A percentile compares a stretch with the other conserved stretches of the same genome.
Conservation (phyloP, 2,113 vertebrate species). For the Hassar affinis region DNA sequence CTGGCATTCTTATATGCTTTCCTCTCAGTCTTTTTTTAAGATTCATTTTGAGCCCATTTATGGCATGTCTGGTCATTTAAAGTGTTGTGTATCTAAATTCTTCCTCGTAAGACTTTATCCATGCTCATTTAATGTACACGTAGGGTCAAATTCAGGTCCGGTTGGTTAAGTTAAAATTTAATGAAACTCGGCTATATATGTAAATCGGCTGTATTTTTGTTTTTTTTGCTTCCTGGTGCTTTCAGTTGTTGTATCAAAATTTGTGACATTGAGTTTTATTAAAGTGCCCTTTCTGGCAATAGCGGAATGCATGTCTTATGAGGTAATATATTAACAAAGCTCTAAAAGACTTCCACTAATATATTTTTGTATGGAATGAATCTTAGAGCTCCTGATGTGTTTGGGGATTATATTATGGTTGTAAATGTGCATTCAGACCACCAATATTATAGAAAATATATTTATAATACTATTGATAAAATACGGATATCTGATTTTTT, state of each 20-base stretch:
- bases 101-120: background rate
- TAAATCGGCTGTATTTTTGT: background rate
- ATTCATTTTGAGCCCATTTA: background rate
- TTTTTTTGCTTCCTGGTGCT: background rate
- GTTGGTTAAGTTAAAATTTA: background rate
- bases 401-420: background rate
- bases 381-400: background rate
- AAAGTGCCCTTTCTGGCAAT: background rate
- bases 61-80: background rate
- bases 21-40: background rate
- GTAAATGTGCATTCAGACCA: background rate
- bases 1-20: background rate
- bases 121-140: background rate
- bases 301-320: background rate
- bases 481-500: too few species aligned
- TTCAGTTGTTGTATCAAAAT: background rate
- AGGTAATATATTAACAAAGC: background rate
- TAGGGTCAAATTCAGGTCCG: background rate
- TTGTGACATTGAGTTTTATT: background rate
- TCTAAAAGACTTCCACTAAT: background rate
- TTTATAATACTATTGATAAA: background rate
- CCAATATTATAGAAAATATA: background rate
- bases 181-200: too few species aligned
- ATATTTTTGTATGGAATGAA: background rate
- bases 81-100: background rate